Conservation (phyloP, 2,797 vertebrate genomes). For the Salarias fasciatus region DNA sequence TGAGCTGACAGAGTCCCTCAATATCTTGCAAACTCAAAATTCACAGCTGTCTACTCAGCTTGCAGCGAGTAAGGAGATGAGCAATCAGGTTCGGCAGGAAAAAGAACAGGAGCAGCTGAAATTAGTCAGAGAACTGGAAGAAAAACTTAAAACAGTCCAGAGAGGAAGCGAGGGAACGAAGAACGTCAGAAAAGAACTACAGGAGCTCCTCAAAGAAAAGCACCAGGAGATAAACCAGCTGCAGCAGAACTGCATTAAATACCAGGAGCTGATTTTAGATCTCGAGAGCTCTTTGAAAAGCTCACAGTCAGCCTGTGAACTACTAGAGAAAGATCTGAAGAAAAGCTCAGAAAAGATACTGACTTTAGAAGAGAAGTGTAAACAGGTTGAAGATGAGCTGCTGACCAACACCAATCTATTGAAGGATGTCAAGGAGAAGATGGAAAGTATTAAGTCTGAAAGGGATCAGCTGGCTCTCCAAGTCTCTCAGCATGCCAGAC, state of each 20-base stretch:
- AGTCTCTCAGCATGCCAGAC: constrained; percentile 64
- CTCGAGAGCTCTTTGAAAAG: constrained; percentile 84
- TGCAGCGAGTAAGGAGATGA: constrained; percentile 77
- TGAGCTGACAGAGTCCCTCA: constrained; percentile 82
- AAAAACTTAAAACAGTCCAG: constrained; percentile 85
- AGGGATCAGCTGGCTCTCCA: constrained; percentile 75
- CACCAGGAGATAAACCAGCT: constrained; percentile 90
- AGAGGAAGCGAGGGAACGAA: constrained; percentile 86
- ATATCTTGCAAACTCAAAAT: constrained; percentile 79
- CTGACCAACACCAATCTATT: constrained; percentile 63
- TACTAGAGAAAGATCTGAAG: constrained; percentile 75
- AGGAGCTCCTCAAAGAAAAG: constrained; percentile 90
- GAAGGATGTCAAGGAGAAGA: constrained; percentile 71
- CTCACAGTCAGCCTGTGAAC: constrained; percentile 70
- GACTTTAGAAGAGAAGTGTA: constrained; percentile 60
- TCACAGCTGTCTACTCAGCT: constrained; percentile 80
- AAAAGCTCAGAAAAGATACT: constrained; percentile 67
- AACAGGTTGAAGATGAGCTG: constrained; percentile 70
- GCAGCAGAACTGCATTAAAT: constrained; percentile 89
- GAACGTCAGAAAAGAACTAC: constrained; percentile 86
- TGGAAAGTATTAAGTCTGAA: constrained; percentile 70
- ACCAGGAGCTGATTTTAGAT: constrained; percentile 88
- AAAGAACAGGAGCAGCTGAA: constrained; percentile 87
- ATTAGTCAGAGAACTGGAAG: constrained; percentile 85
- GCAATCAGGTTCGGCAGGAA: constrained; percentile 73